These are phyloP conservation scores for Lacerta bilineata DNA, from an alignment of 2,797 vertebrate genomes.

Conservation along the genomic window DNA sequence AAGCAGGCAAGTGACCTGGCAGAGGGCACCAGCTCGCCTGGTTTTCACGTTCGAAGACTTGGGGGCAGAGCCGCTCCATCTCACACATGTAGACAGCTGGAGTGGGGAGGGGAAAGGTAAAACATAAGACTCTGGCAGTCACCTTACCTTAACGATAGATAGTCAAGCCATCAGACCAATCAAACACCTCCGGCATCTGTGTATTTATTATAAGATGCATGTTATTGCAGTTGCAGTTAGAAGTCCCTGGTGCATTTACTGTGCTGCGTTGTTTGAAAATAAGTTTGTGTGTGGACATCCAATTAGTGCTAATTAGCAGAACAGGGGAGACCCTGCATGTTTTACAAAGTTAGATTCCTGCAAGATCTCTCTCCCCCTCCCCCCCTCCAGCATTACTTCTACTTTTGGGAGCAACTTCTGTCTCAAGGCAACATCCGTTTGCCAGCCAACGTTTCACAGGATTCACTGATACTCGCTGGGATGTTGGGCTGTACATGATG, in stretches of 20 bases:
- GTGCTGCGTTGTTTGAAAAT: background rate
- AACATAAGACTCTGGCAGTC: background rate
- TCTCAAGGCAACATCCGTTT: conserved; percentile 48
- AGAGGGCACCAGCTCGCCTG: conserved; percentile 65
- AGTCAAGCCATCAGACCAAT: background rate
- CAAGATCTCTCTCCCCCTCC: conserved; percentile 17
- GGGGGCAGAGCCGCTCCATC: conserved; percentile 84
- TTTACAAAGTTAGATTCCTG: background rate
- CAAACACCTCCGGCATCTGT: background rate
- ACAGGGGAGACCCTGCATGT: conserved; percentile 1
- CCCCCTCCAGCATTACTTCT: conserved; percentile 7
- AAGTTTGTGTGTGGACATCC: background rate
- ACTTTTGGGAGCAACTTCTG: conserved; percentile 40
- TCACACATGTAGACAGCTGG: conserved; percentile 93
- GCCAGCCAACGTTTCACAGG: conserved; percentile 61
- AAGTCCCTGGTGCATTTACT: background rate
- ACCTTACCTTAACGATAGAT: background rate
- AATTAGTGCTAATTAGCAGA: conserved; percentile 17
- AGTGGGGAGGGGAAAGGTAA: background rate
- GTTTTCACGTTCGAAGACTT: conserved; percentile 74
- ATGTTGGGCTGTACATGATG: conserved; percentile 58
- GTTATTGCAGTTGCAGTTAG: background rate
- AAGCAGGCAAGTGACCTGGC: conserved; percentile 81
- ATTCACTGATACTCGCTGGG: conserved; percentile 45
- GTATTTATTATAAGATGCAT: background rate